Conservation (phyloP, 2,113 vertebrate species). For the Elephantulus edwardii region DNA sequence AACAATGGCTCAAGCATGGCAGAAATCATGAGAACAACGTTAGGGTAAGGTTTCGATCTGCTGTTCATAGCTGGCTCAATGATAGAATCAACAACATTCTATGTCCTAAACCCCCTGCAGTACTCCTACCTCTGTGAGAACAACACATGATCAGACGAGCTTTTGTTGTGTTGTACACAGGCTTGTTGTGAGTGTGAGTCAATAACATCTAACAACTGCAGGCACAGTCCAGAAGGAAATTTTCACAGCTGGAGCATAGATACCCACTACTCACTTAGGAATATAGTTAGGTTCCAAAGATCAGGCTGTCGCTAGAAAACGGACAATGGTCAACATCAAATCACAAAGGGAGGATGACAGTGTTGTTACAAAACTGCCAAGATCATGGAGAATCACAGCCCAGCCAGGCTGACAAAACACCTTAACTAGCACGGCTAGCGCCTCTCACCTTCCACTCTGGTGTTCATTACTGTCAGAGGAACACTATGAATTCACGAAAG, state of each 20-base stretch:
- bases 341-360: not conserved
- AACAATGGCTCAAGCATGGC: too few species aligned
- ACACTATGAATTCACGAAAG: too few species aligned
- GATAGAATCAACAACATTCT: too few species aligned
- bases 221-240: not conserved
- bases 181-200: too few species aligned
- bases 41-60: too few species aligned
- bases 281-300: not conserved
- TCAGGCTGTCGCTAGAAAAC: not conserved
- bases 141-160: too few species aligned
- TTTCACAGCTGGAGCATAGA: too few species aligned
- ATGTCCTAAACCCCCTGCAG: too few species aligned
- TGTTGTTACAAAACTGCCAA: not conserved
- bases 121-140: too few species aligned
- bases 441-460: not conserved
- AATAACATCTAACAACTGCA: not conserved
- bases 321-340: not conserved
- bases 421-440: not conserved
- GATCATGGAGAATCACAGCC: not conserved
- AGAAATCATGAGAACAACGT: too few species aligned
- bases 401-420: not conserved
- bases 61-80: too few species aligned
- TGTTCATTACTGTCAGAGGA: not conserved
- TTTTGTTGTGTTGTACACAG: too few species aligned
- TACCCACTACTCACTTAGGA: not conserved